Evolutionary conservation across 2,113 vertebrate species (phyloP), one percentile per base, ranked within the genome.

Genomic region (Ochotona curzoniae): DNA sequence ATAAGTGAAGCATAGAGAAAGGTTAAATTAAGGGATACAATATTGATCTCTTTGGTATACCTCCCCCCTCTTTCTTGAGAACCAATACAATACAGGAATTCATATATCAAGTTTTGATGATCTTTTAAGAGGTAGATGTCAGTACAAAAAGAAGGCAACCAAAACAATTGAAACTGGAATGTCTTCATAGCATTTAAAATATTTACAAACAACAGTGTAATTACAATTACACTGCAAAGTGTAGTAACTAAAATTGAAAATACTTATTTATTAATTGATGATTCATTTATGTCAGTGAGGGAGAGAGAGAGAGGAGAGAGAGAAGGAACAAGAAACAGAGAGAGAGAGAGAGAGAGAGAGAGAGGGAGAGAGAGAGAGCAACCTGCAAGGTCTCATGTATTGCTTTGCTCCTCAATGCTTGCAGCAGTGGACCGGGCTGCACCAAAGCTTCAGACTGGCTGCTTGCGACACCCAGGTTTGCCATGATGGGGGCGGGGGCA

Each of bases 1-100:
- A 71, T 64, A 71, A 91, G 13, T 86, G 23, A 83, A 83, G 18
- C 30, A 54, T 51, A 28, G 67, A 88, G 51, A 95, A 82, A 84
- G 57, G 23, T 54, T 38, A 21, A 94, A 49, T 21, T 10, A 82
- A 35, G 23, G 15, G 54, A 66, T 7, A 89, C 71, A 87, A 7
- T 87, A 28, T 81, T 81, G 26, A 66, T 47, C 18, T 67, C 5
- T 76, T 5, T 57, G 18, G 12, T 90, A 23, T 73, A 7, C 20
- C 32, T 92, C 38, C 4, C 38, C 6, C 38, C 38, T 20, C 20
- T 38, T 28, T 90, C 75, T 69, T 71, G 61, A 88, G 84, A 94
- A 71, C 44, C 21, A 5, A 63, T 18, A 30, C 10, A 7, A 44
- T 28, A 26, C 1, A 84, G 71, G 21, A 38, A 75, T 60, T 60